A percentile compares a stretch with the other conserved stretches of the same genome.
Conservation (phyloP, 2,888 invertebrate genomes). For the Halictus quadricinctus region DNA sequence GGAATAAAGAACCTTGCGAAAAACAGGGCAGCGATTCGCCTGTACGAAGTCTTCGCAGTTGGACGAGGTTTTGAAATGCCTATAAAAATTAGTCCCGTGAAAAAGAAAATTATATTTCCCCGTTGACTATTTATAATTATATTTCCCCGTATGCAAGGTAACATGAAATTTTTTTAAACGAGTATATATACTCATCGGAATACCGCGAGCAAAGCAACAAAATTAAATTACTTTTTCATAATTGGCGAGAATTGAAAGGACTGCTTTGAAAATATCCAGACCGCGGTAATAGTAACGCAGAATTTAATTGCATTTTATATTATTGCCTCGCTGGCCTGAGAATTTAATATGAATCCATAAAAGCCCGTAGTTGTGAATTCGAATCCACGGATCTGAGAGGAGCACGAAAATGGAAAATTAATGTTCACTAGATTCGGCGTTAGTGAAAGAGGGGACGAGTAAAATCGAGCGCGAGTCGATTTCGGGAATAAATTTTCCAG, state of each 20-base stretch:
- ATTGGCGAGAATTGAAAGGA: not conserved
- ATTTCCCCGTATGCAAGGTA: not conserved
- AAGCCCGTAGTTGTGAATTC: not conserved
- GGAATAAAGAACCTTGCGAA: not conserved
- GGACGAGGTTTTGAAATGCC: too few relatives aligned
- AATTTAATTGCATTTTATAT: not conserved
- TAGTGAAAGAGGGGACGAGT: not conserved
- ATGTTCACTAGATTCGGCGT: not conserved
- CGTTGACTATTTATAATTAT: not conserved
- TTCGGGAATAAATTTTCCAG: not conserved
- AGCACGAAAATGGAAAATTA: not conserved
- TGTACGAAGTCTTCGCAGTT: not conserved
- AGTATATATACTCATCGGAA: not conserved
- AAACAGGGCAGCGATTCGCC: not conserved
- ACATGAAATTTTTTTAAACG: too few relatives aligned
- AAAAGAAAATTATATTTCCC: not conserved
- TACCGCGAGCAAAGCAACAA: not conserved
- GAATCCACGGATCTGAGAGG: not conserved
- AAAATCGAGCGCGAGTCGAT: not conserved
- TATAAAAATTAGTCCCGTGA: not conserved
- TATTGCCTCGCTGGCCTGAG: not conserved
- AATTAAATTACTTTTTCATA: not conserved
- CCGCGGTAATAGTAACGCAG: not conserved
- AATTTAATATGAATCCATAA: not conserved
- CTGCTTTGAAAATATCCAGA: not conserved